Conservation (phyloP, 2,888 invertebrate genomes). For the Teleogryllus oceanicus region DNA sequence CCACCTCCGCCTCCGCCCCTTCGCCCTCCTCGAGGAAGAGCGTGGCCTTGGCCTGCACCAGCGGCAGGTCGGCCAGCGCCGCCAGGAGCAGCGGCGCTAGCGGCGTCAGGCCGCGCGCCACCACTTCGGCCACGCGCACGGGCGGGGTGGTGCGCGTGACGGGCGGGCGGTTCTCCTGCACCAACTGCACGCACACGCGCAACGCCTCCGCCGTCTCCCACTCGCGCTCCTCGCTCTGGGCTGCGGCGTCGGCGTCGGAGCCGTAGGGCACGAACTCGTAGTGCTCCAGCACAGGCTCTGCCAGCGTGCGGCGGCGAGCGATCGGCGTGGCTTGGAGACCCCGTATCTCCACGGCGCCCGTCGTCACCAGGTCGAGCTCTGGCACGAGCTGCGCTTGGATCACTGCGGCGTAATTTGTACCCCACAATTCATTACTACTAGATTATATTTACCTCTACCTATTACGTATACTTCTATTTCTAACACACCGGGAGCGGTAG, state of each 20-base stretch:
- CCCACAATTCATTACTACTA: too few relatives aligned
- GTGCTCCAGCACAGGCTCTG: background rate
- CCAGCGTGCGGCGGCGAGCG: background rate
- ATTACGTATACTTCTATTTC: too few relatives aligned
- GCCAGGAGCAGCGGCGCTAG: background rate
- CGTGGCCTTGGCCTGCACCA: background rate
- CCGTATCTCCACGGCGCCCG: conserved; percentile 74
- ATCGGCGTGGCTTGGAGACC: conserved; percentile 52
- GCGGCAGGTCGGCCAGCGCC: background rate
- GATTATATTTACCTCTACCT: too few relatives aligned
- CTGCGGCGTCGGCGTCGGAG: conserved; percentile 45
- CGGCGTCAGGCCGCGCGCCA: background rate
- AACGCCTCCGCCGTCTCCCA: conserved; percentile 23
- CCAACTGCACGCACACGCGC: background rate
- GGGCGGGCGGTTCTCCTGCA: background rate
- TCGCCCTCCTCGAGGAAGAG: background rate
- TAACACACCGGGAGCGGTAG: too few relatives aligned
- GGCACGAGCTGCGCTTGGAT: conserved; percentile 41
- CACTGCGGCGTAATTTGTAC: background rate
- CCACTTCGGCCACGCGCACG: background rate
- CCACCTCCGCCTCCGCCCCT: background rate
- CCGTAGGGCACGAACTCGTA: background rate
- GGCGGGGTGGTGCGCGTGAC: background rate
- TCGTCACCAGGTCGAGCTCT: conserved; percentile 57
- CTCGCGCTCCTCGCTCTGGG: conserved; percentile 38